These are phyloP conservation scores for Cecropterus lyciades DNA, from an alignment of 1,140 invertebrate genomes.

Conservation along the genomic window DNA sequence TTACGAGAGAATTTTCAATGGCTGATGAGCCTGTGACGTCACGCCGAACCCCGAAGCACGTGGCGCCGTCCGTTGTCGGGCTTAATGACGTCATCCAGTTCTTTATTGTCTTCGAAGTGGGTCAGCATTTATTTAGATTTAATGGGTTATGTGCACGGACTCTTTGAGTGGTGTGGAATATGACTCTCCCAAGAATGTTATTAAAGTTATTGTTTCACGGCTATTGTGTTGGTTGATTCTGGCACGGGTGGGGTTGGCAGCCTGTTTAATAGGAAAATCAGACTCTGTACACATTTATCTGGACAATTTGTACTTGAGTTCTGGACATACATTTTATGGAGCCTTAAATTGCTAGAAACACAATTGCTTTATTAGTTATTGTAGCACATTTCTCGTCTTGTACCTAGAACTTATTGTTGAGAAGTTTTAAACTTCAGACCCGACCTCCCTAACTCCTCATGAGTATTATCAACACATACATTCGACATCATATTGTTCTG, in stretches of 20 bases:
- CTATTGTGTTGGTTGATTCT: background rate
- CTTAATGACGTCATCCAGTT: slow-evolving; percentile 21
- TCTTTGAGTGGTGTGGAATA: slow-evolving; percentile 18
- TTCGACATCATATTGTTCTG: no score
- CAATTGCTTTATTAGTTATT: no score
- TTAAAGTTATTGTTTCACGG: background rate
- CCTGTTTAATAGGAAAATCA: background rate
- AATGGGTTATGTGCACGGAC: slow-evolving; percentile 15
- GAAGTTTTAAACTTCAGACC: no score
- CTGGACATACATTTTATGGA: no score
- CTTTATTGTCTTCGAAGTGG: slow-evolving; percentile 20
- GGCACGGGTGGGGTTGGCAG: background rate
- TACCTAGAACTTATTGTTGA: no score
- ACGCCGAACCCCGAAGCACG: slow-evolving; percentile 8
- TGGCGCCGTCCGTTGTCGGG: background rate
- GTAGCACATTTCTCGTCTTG: no score
- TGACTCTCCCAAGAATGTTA: slow-evolving; percentile 3
- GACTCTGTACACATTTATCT: no score
- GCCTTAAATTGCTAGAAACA: no score
- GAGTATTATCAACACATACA: no score
- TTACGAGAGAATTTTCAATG: slow-evolving; percentile 14
- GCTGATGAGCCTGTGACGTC: slow-evolving; percentile 17
- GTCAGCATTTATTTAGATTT: slow-evolving; percentile 21
- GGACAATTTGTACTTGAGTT: no score
- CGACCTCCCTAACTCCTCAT: no score